Evolutionary conservation across 2,113 vertebrate species (phyloP).

Genomic region (Bothrops jararaca): DNA sequence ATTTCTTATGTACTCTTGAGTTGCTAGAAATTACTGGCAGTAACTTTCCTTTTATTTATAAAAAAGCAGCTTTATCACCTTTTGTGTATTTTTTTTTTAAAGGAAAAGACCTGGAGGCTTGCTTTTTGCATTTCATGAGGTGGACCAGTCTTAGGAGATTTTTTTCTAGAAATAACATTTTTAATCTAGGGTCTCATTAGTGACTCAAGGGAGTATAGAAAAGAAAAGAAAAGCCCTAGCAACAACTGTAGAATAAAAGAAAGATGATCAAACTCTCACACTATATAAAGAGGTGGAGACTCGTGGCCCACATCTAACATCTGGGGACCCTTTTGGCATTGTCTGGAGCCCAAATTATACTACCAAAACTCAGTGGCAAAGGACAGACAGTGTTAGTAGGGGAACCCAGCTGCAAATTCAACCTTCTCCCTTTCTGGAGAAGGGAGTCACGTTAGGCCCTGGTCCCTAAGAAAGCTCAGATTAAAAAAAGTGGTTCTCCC

Average conservation of each 20-base stretch:
- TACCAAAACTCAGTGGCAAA: not conserved
- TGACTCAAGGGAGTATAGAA: not conserved
- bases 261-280: not conserved
- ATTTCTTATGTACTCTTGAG: not conserved
- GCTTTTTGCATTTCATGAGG: constrained; percentile 5
- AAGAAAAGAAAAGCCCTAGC: not conserved
- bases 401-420: not conserved
- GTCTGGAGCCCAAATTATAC: not conserved
- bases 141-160: constrained; percentile 28
- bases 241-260: not conserved
- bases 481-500: not conserved
- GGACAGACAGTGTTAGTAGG: not conserved
- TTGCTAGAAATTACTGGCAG: constrained; percentile 22
- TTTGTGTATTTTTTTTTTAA: not conserved
- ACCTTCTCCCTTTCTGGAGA: not conserved
- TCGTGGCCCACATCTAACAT: not conserved
- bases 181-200: constrained; percentile 28
- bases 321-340: not conserved
- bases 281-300: not conserved
- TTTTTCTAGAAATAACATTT: constrained; percentile 35
- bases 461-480: not conserved
- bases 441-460: not conserved
- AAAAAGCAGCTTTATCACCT: not conserved
- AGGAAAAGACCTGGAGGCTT: not conserved
- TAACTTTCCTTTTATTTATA: not conserved